Conservation (phyloP, 2,797 vertebrate species). For the Pterois miles region DNA sequence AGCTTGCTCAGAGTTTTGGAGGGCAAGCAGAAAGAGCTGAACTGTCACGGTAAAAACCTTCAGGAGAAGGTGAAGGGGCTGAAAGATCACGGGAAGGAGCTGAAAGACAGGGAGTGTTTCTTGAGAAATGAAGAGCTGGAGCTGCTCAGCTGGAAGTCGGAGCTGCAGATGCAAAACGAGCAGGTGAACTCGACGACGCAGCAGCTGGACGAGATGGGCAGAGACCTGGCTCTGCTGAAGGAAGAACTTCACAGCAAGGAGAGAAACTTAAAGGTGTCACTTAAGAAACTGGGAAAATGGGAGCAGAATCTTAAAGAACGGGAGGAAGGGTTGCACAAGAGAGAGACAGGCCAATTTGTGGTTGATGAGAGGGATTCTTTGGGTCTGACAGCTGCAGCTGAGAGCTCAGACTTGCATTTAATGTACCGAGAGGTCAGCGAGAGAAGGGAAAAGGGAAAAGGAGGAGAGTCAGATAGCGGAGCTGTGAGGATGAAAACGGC, state of each 20-base stretch:
- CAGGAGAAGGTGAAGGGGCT: slow-evolving; percentile 77
- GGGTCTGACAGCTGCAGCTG: not conserved
- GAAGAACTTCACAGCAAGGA: slow-evolving; percentile 61
- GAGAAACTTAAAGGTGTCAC: slow-evolving; percentile 22
- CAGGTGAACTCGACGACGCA: slow-evolving; percentile 27
- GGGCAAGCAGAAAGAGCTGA: slow-evolving; percentile 63
- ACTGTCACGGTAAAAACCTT: slow-evolving; percentile 67
- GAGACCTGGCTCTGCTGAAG: slow-evolving; percentile 53
- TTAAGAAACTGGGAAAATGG: slow-evolving; percentile 49
- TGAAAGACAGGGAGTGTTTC: slow-evolving; percentile 58
- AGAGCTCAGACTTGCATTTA: slow-evolving; percentile 3
- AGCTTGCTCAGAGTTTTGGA: slow-evolving; percentile 56
- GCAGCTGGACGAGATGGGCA: slow-evolving; percentile 53
- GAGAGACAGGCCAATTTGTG: not conserved
- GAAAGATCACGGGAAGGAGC: slow-evolving; percentile 70
- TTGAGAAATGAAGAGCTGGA: slow-evolving; percentile 56
- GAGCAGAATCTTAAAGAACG: slow-evolving; percentile 43
- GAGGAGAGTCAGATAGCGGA: slow-evolving; percentile 5
- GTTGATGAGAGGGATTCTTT: not conserved
- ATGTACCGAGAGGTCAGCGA: slow-evolving; percentile 50
- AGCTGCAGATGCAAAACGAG: slow-evolving; percentile 48
- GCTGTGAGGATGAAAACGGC: slow-evolving; percentile 16
- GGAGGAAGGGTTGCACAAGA: slow-evolving; percentile 29
- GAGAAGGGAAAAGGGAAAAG: slow-evolving; percentile 9
- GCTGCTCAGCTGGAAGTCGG: slow-evolving; percentile 51